A percentile compares a stretch with the other conserved stretches of the same genome.
Evolutionary conservation across 2,888 invertebrate species (phyloP).

Genomic region (Terebella lapidaria): DNA sequence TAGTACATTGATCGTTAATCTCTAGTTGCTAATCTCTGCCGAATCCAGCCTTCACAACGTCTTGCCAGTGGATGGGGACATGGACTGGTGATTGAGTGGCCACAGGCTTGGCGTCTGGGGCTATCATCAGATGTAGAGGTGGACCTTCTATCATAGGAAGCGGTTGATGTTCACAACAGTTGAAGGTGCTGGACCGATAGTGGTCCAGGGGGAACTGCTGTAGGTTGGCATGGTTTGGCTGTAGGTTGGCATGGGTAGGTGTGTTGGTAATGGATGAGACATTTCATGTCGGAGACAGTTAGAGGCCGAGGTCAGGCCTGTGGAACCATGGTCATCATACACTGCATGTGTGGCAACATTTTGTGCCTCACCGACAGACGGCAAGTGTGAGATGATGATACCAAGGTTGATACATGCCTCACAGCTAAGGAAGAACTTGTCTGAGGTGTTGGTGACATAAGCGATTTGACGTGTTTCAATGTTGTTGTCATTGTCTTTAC

Average conservation of each 20-base stretch:
- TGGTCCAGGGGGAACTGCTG: too few species aligned
- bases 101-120: too few species aligned
- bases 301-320: too few species aligned
- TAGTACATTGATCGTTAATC: too few species aligned
- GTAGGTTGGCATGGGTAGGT: conserved; percentile 18
- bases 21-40: conserved; percentile 29
- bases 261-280: conserved; percentile 12
- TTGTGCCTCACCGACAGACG: too few species aligned
- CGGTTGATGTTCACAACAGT: conserved; percentile 31
- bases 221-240: conserved; percentile 3
- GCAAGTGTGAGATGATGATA: too few species aligned
- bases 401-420: too few species aligned
- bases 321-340: too few species aligned
- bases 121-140: too few species aligned
- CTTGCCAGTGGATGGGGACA: conserved; percentile 33
- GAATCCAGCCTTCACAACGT: conserved; percentile 28
- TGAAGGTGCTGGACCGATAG: conserved; percentile 32
- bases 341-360: too few species aligned
- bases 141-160: too few species aligned
- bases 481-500: conserved; percentile 17
- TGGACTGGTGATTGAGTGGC: conserved; percentile 31
- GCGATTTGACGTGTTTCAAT: too few species aligned
- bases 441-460: conserved; percentile 29
- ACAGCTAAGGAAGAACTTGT: conserved; percentile 29
- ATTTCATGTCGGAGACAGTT: not conserved